A percentile compares a stretch with the other conserved stretches of the same genome.
phyloP scores from a whole-genome alignment of 2,888 invertebrate species.

The Maniola hyperantus region DNA sequence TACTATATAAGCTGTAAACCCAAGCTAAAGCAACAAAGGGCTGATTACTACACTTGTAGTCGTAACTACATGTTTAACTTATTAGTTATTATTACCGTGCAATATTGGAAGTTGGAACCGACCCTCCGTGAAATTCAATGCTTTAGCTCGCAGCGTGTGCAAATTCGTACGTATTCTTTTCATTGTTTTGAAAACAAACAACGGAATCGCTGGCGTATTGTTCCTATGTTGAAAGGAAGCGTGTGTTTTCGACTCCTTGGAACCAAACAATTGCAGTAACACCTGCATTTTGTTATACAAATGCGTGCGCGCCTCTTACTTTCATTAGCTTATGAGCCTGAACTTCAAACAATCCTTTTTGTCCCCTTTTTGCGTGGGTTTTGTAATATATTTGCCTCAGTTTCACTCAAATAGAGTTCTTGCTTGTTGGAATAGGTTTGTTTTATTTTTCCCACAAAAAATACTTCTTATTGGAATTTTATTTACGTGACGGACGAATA shows the following conservation, averaged over 20 bases:
- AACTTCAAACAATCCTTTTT: slow-evolving; percentile 27
- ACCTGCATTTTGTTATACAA: slow-evolving; percentile 47
- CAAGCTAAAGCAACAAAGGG: background rate
- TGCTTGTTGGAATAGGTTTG: background rate
- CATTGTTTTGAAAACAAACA: slow-evolving; percentile 42
- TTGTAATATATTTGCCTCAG: background rate
- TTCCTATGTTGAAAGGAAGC: slow-evolving; percentile 39
- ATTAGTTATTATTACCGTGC: slow-evolving; percentile 4
- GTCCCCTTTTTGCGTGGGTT: slow-evolving; percentile 15
- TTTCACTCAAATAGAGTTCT: background rate
- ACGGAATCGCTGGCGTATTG: slow-evolving; percentile 37
- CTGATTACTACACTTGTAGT: background rate
- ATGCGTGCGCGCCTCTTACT: slow-evolving; percentile 32
- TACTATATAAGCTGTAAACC: too few species aligned
- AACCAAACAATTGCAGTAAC: slow-evolving; percentile 55
- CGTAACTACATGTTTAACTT: background rate
- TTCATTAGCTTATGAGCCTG: slow-evolving; percentile 27
- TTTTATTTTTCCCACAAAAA: too few species aligned
- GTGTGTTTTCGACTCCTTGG: slow-evolving; percentile 42
- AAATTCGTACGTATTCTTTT: slow-evolving; percentile 32
- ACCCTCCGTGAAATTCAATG: slow-evolving; percentile 1
- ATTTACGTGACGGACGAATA: too few species aligned
- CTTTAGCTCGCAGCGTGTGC: slow-evolving; percentile 18
- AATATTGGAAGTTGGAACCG: slow-evolving; percentile 13
- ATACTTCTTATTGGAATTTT: too few species aligned